These are phyloP conservation scores for Teinopalpus imperialis DNA, from an alignment of 2,888 invertebrate species.

Conservation along the genomic window DNA sequence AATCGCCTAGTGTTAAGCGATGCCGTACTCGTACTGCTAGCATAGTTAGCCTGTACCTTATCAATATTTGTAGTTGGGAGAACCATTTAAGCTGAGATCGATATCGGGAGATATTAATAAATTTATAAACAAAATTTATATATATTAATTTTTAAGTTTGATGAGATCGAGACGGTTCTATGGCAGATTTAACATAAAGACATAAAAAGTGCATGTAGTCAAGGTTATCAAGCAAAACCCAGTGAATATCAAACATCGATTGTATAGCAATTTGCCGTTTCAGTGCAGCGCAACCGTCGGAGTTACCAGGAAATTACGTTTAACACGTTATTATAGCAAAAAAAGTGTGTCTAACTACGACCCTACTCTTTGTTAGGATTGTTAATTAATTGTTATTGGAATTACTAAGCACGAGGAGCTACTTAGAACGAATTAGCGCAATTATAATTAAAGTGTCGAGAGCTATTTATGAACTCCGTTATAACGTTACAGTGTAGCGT, in stretches of 20 bases:
- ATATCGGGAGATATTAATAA: too few species aligned
- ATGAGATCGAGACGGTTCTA: too few species aligned
- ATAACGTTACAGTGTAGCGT: constrained; percentile 9
- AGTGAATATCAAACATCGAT: constrained; percentile 51
- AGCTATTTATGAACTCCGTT: constrained; percentile 8
- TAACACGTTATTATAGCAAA: constrained; percentile 47
- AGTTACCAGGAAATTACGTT: constrained; percentile 54
- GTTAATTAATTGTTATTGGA: constrained; percentile 41
- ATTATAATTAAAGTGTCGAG: constrained; percentile 15
- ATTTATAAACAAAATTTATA: too few species aligned
- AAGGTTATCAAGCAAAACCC: constrained; percentile 39
- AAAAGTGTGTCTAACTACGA: constrained; percentile 48
- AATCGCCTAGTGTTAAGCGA: too few species aligned
- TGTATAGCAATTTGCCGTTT: constrained; percentile 55
- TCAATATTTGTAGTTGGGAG: too few species aligned
- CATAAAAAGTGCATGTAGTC: constrained; percentile 3
- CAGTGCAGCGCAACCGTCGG: constrained; percentile 48
- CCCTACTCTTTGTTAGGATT: constrained; percentile 39
- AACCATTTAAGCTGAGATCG: too few species aligned
- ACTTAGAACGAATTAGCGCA: constrained; percentile 1
- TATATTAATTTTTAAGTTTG: too few species aligned
- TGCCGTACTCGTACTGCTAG: too few species aligned
- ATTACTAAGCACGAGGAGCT: constrained; percentile 39
- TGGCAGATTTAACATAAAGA: constrained; percentile 1
- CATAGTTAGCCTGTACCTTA: too few species aligned